A percentile compares a stretch with the other conserved stretches of the same genome.
Evolutionary conservation across 2,797 vertebrate species (phyloP).

Genomic region (Semaprochilodus insignis): DNA sequence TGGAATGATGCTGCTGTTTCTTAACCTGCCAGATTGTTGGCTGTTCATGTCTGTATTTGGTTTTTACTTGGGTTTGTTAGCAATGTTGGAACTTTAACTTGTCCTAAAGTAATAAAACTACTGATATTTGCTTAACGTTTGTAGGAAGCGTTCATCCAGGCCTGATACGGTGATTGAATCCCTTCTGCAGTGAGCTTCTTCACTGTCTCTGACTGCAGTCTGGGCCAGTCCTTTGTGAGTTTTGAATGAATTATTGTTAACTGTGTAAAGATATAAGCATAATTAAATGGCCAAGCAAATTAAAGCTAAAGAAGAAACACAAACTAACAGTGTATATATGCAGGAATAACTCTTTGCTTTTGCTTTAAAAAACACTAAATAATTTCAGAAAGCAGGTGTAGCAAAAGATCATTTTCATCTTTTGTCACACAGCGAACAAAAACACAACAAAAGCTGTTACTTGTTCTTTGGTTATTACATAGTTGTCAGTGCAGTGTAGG

Average conservation of each 20-base stretch:
- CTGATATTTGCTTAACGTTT: conserved; percentile 37
- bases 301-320: background rate
- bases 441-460: conserved; percentile 37
- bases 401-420: conserved; percentile 19
- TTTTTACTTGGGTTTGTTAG: background rate
- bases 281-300: background rate
- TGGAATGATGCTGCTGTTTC: too few relatives aligned
- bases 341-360: conserved; percentile 24
- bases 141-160: conserved; percentile 93
- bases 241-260: conserved; percentile 37
- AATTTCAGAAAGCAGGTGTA: conserved; percentile 9
- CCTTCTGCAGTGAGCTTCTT: conserved; percentile 88
- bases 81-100: background rate
- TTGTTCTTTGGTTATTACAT: conserved; percentile 33
- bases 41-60: too few relatives aligned
- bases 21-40: too few relatives aligned
- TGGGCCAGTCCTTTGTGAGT: conserved; percentile 42
- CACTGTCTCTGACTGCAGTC: conserved; percentile 1
- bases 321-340: conserved; percentile 24
- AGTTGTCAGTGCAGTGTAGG: conserved; percentile 5
- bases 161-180: conserved; percentile 92
- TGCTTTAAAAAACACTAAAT: conserved; percentile 12
- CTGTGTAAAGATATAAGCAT: conserved; percentile 27
- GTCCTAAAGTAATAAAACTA: background rate
- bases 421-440: conserved; percentile 30